Percentiles rank a stretch among this genome's conserved stretches.
phyloP scores from a whole-genome alignment of 1,140 invertebrate genomes.

The Cyclargus thomasi region DNA sequence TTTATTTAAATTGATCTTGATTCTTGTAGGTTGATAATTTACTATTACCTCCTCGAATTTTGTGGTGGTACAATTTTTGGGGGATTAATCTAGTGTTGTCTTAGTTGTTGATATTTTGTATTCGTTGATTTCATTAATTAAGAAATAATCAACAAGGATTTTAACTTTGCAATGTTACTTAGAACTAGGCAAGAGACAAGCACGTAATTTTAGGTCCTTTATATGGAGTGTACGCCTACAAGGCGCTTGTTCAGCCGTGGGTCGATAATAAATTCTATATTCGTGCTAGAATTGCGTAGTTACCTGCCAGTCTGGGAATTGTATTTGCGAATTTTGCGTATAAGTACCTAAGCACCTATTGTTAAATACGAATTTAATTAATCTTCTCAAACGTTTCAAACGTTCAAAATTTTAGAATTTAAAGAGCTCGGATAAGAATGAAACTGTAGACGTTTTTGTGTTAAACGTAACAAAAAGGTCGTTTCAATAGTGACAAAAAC shows the following conservation, averaged over 20 bases:
- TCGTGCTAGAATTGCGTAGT: conserved; percentile 21
- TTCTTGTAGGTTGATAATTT: too few relatives aligned
- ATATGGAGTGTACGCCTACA: conserved; percentile 7
- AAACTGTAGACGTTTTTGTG: background rate
- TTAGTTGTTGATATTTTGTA: too few relatives aligned
- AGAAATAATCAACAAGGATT: too few relatives aligned
- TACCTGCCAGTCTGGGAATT: conserved; percentile 21
- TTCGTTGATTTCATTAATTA: too few relatives aligned
- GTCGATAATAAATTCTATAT: conserved; percentile 28
- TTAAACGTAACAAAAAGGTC: too few relatives aligned
- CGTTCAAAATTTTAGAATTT: background rate
- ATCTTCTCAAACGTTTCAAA: background rate
- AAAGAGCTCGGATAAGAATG: background rate
- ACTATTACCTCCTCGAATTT: too few relatives aligned
- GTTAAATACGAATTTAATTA: background rate
- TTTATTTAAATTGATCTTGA: too few relatives aligned
- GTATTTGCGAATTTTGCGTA: conserved; percentile 18
- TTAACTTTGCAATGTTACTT: background rate
- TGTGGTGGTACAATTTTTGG: too few relatives aligned
- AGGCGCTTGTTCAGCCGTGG: conserved; percentile 16
- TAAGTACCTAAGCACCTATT: background rate
- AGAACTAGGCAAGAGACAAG: background rate
- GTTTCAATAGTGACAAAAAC: too few relatives aligned
- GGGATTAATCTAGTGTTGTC: too few relatives aligned
- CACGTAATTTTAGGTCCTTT: conserved; percentile 1